Conservation (phyloP, 2,113 vertebrate species). For the Aleadryas rufinucha region DNA sequence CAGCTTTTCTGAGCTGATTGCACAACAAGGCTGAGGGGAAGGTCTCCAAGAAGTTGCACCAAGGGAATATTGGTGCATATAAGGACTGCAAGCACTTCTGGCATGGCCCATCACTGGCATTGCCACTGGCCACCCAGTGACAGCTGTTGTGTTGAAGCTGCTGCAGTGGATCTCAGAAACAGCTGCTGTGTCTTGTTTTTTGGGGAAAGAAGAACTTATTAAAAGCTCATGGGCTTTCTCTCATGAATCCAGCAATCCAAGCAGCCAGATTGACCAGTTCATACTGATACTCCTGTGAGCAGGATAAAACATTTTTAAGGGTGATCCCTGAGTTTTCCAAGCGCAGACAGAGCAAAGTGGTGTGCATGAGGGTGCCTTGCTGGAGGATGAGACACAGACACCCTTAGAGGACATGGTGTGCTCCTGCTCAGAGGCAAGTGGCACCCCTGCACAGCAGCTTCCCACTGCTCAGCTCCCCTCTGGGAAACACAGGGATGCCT, state of each 20-base stretch:
- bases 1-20: background rate
- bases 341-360: fast-evolving
- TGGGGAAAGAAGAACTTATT: background rate
- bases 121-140: fast-evolving
- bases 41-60: background rate
- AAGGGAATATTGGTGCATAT: background rate
- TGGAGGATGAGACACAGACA: background rate
- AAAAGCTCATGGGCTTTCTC: background rate
- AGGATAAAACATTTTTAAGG: background rate
- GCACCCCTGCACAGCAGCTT: background rate
- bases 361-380: background rate
- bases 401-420: background rate
- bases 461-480: background rate
- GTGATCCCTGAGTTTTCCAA: background rate
- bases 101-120: background rate
- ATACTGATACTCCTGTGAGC: background rate
- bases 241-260: background rate
- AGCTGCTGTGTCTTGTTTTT: background rate
- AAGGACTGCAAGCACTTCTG: background rate
- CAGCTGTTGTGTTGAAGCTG: background rate
- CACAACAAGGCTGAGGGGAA: fast-evolving
- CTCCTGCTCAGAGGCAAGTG: background rate
- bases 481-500: background rate
- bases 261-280: background rate
- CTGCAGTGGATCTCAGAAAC: background rate